Evolutionary conservation across 1,140 invertebrate genomes (phyloP), one percentile per base, ranked within the genome.

Genomic region (Nephotettix cincticeps): DNA sequence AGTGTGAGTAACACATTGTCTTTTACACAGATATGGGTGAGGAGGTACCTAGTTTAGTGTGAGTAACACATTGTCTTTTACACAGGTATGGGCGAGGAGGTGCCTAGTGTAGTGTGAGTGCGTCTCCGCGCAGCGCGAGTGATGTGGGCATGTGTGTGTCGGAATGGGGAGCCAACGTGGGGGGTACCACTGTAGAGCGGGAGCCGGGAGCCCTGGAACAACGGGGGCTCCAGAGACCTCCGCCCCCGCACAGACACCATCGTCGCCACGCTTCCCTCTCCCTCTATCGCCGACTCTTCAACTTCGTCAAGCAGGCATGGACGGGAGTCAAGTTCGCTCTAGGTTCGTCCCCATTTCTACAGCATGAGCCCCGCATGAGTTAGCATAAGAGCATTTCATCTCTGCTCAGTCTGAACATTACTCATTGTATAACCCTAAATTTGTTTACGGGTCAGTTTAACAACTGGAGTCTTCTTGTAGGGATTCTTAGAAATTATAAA

Each of bases 271-370:
- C 64, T 23, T 43, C 64, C 1, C 64, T 67, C 36, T 67, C 91
- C 43, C 84, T 92, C 45, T 90, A 90, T 82, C 82, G 89, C 72
- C 84, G 91, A 68, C 83, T 93, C 75, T 88, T 91, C 79, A 89
- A 87, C 80, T 92, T 92, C 83, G 85, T 92, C 45, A 86, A 90
- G 75, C 87, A 90, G 77, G 90, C 91, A 17, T 93, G 91, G 91
- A 93, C 90, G 36, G 91, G 90, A 75, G 91, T 92, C 78, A 92
- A 91, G 78, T 91, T 91, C 78, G 90, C 90, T 47, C 81, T 92
- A 86, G 91, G 91, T 93, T 88, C 43, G 70, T 68, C 29, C 19
- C 6, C 32, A 6, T 14, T 36, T 36, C 14, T 36, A 36, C 32
- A 4, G 32, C 32, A 36, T 36, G 32, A 36, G 4, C 32, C 14